Conservation (phyloP, 2,888 invertebrate genomes). For the Deilephila elpenor region DNA sequence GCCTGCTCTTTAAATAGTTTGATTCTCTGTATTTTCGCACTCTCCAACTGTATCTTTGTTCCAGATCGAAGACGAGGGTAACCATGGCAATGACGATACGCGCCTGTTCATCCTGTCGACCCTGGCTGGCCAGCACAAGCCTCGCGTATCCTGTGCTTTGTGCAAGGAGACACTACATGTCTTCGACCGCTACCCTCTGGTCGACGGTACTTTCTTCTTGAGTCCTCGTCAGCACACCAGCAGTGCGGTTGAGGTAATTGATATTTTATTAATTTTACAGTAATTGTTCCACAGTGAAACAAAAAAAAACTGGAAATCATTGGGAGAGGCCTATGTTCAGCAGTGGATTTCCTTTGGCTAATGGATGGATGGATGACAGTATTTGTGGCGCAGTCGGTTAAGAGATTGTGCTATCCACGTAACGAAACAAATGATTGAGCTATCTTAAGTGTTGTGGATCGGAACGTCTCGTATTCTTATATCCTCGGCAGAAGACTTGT, state of each 20-base stretch:
- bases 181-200: constrained; percentile 98
- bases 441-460: no score
- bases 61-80: constrained; percentile 99
- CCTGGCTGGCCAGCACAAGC: constrained; percentile 95
- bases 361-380: no score
- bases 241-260: constrained; percentile 91
- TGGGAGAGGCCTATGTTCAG: no score
- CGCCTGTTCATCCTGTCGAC: constrained; percentile 98
- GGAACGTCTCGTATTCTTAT: no score
- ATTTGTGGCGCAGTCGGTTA: no score
- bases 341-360: no score
- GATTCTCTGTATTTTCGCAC: constrained; percentile 10
- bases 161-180: constrained; percentile 96
- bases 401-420: no score
- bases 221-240: constrained; percentile 96
- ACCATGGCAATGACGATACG: constrained; percentile 99
- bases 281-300: no score
- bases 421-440: no score
- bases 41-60: constrained; percentile 65
- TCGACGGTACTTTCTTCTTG: constrained; percentile 99
- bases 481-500: no score
- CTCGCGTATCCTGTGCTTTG: constrained; percentile 92
- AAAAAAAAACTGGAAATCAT: no score
- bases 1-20: constrained; percentile 26
- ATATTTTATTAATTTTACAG: not conserved